Conservation (phyloP, 2,113 vertebrate genomes). For the Tenrec ecaudatus region DNA sequence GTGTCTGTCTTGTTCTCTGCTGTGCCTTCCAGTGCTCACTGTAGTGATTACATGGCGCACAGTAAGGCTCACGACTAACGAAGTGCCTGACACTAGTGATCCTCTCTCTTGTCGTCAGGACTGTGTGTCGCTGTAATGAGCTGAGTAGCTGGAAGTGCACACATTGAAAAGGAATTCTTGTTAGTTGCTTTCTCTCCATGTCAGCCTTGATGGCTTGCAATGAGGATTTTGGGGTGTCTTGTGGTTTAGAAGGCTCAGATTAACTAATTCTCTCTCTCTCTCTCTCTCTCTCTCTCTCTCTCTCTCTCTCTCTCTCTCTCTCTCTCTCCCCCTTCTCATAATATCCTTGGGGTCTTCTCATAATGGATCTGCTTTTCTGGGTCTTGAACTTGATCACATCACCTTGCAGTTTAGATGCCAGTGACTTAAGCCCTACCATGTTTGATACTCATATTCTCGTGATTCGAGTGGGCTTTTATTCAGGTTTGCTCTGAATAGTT, state of each 20-base stretch:
- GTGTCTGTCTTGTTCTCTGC: background rate
- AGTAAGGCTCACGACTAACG: background rate
- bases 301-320: background rate
- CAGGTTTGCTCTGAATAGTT: background rate
- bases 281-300: background rate
- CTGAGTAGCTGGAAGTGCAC: background rate
- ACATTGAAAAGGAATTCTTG: background rate
- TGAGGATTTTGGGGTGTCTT: background rate
- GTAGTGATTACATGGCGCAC: background rate
- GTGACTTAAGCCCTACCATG: background rate
- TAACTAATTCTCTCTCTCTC: no score
- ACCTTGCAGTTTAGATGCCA: background rate
- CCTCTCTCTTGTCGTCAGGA: background rate
- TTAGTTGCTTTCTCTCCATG: background rate
- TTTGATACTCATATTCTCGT: background rate
- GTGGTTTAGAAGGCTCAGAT: no score
- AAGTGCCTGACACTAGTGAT: background rate
- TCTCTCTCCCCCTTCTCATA: background rate
- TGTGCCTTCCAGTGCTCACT: background rate
- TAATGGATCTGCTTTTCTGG: constrained; percentile 33
- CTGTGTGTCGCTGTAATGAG: background rate
- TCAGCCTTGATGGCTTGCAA: background rate
- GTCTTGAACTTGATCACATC: background rate
- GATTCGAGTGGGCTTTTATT: constrained; percentile 8
- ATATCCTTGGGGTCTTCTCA: background rate